These are phyloP conservation scores for Melieria picta DNA, from an alignment of 2,888 invertebrate species.

Conservation along the genomic window DNA sequence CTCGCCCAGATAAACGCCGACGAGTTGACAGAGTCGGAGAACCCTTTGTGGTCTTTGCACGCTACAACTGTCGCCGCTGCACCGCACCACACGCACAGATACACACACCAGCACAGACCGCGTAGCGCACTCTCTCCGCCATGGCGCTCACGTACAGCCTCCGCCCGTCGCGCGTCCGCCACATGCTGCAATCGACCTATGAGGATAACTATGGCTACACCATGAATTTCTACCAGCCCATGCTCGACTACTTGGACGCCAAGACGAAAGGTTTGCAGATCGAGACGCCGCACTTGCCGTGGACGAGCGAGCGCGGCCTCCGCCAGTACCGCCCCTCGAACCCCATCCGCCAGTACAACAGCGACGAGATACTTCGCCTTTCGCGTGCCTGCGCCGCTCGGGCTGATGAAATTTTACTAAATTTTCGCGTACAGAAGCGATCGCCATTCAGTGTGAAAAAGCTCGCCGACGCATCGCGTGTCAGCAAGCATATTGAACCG, in stretches of 20 bases:
- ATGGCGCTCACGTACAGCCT: slow-evolving; percentile 63
- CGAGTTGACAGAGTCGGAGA: too few species aligned
- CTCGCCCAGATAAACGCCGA: too few species aligned
- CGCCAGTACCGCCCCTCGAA: slow-evolving; percentile 75
- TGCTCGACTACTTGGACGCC: slow-evolving; percentile 84
- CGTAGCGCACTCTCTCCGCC: slow-evolving; percentile 25
- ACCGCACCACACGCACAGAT: not conserved
- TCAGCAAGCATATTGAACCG: slow-evolving; percentile 65
- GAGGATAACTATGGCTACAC: slow-evolving; percentile 86
- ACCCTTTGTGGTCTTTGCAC: too few species aligned
- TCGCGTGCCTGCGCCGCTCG: slow-evolving; percentile 75
- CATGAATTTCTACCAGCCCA: slow-evolving; percentile 86
- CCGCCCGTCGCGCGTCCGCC: slow-evolving; percentile 60
- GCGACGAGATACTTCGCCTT: slow-evolving; percentile 74
- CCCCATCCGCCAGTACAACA: slow-evolving; percentile 73
- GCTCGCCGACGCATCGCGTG: slow-evolving; percentile 69
- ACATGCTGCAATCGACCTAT: slow-evolving; percentile 69
- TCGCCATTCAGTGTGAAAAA: slow-evolving; percentile 68
- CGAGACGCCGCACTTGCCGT: slow-evolving; percentile 75
- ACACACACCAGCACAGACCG: slow-evolving; percentile 17
- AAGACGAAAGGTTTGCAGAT: slow-evolving; percentile 68
- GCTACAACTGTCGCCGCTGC: too few species aligned
- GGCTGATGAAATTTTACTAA: slow-evolving; percentile 74
- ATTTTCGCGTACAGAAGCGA: slow-evolving; percentile 64
- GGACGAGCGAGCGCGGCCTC: slow-evolving; percentile 77